Evolutionary conservation across 2,797 vertebrate species (phyloP).

Genomic region (Xerus rutilus): DNA sequence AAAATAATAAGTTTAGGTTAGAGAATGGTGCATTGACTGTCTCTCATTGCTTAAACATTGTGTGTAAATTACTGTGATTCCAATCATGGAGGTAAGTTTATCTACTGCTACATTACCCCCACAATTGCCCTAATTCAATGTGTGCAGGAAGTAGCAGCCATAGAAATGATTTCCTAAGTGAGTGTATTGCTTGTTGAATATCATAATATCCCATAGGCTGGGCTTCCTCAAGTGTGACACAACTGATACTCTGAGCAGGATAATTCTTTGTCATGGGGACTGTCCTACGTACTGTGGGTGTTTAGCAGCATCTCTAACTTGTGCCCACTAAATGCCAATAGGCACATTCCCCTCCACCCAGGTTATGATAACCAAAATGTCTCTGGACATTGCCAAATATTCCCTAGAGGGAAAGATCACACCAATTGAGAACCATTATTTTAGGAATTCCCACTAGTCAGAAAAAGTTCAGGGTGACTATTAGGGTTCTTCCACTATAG

Average conservation of each 20-base stretch:
- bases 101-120: background rate
- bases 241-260: background rate
- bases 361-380: background rate
- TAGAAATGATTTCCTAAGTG: background rate
- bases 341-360: no score
- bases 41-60: background rate
- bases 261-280: background rate
- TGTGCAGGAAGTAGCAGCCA: background rate
- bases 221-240: background rate
- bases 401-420: background rate
- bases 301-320: background rate
- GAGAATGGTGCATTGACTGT: background rate
- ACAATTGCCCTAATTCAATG: background rate
- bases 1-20: background rate
- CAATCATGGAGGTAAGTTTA: background rate
- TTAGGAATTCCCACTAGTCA: background rate
- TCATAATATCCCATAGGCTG: no score
- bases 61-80: background rate
- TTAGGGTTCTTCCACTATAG: background rate
- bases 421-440: background rate
- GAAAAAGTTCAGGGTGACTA: background rate
- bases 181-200: background rate
- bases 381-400: background rate
- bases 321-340: background rate
- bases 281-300: fast-evolving